A percentile compares a stretch with the other conserved stretches of the same genome.
Conservation (phyloP, 64 coral and sea anemone genomes). For the Montipora sp. region DNA sequence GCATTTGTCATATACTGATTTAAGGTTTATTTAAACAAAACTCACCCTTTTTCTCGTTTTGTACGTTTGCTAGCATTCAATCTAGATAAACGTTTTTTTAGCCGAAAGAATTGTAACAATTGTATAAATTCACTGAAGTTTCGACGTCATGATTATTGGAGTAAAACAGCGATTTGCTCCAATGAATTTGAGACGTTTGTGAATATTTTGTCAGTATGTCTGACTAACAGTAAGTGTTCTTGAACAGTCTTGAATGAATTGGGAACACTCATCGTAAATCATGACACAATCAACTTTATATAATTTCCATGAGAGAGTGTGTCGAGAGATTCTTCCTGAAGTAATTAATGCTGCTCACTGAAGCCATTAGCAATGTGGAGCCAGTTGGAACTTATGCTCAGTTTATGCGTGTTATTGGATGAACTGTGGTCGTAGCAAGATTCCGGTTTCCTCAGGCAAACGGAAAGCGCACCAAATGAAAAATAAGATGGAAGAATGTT, state of each 20-base stretch:
- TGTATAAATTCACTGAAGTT: no score
- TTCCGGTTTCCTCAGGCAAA: no score
- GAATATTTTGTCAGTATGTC: not conserved
- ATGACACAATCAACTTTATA: no score
- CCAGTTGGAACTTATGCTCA: no score
- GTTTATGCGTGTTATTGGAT: no score
- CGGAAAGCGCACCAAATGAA: no score
- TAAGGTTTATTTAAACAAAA: not conserved
- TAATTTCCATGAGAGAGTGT: no score
- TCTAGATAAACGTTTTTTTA: not conserved
- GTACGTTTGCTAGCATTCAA: not conserved
- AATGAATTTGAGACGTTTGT: not conserved
- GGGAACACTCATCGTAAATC: no score
- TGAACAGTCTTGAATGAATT: not conserved
- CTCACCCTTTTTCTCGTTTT: not conserved
- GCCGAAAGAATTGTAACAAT: not conserved
- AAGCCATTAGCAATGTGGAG: no score
- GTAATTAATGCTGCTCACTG: not conserved
- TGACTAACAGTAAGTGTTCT: not conserved
- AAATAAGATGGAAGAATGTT: no score
- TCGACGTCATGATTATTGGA: not conserved
- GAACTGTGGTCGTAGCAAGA: no score
- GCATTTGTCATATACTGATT: not conserved
- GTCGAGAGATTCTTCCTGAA: not conserved
- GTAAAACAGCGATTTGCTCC: conserved; percentile 16